Base-by-base conservation (phyloP, 2,797 vertebrate species). In the Percopsis omiscomaycus region DNA sequence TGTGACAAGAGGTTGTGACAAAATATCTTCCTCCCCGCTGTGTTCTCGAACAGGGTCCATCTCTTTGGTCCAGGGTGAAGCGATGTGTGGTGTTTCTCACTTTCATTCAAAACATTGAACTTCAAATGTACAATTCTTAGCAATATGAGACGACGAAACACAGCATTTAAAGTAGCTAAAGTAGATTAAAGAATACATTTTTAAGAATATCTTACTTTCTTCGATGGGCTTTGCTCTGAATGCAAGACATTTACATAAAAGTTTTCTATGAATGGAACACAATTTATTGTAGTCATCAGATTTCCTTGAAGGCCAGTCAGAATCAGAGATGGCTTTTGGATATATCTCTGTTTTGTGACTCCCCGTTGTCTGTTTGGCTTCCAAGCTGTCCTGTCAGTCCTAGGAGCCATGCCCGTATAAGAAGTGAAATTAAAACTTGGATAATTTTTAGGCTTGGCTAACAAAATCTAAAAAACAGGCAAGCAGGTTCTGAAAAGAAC, bases 401-500 rank as follows among this genome's bases (percentile, higher is more conserved):
- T 75, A 14, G 46, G 5, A 16, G 42, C 4, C 4, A 14, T 55
- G 29, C 76, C 58, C 9, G 16, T 22, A 0, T 49, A 44, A 2
- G 37, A 11, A 8, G 47, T 66, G 15, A 80, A 55, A 66, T 44
- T 67, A 56, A 87, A 86, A 65, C 73, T 79, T 68, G 69, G 69
- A 57, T 81, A 52, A 3, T 75, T 80, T 14, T 59, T 48, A 56
- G 68, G 73, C 54, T n/a, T 55, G 46, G 54, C 72, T 64, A 67
- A 83, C 70, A 71, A 86, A 87, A 75, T 80, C 80, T 61, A 86
- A 78, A 64, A 65, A 11, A 16, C 5, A 50, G 2, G 56, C 45
- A 73, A 86, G 78, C 11, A 63, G 65, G 61, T 13, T 71, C 55
- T 42, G 3, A 51, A 84, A 84, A 0, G 61, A 80, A 0, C 0